A percentile compares a stretch with the other conserved stretches of the same genome.
Evolutionary conservation across 2,888 invertebrate genomes (phyloP).

Genomic region (Chrysolina haemoptera): DNA sequence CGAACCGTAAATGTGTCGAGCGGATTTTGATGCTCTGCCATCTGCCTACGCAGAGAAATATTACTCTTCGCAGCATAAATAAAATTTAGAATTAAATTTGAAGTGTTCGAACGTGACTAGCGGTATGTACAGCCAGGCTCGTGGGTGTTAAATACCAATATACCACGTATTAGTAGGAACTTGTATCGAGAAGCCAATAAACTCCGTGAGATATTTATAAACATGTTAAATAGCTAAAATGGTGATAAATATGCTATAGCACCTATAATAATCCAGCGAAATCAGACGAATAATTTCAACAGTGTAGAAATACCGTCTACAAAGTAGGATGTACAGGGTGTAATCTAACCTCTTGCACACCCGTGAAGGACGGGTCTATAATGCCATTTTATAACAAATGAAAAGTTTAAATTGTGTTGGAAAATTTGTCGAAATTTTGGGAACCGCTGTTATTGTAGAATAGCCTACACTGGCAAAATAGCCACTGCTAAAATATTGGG

Average conservation of each 20-base stretch:
- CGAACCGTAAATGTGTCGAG: not conserved
- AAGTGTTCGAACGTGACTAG: constrained; percentile 18
- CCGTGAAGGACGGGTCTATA: too few relatives aligned
- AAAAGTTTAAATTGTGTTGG: too few relatives aligned
- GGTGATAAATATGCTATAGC: not conserved
- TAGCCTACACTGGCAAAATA: too few relatives aligned
- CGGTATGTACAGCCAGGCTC: not conserved
- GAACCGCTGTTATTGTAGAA: too few relatives aligned
- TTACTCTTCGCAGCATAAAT: constrained; percentile 12
- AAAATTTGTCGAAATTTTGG: too few relatives aligned
- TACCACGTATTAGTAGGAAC: constrained; percentile 3
- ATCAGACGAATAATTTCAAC: not conserved
- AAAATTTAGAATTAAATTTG: constrained; percentile 1
- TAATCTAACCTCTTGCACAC: too few relatives aligned
- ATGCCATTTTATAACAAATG: too few relatives aligned
- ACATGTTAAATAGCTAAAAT: not conserved
- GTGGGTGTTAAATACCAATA: constrained; percentile 8
- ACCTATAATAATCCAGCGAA: not conserved
- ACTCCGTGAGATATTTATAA: constrained; percentile 14
- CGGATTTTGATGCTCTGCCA: not conserved
- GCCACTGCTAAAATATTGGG: too few relatives aligned
- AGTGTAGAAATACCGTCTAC: too few relatives aligned
- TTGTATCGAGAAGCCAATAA: constrained; percentile 18
- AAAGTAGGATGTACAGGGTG: too few relatives aligned
- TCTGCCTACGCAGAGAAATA: not conserved